Evolutionary conservation across 2,797 vertebrate genomes (phyloP).

Genomic region (Falco biarmicus): DNA sequence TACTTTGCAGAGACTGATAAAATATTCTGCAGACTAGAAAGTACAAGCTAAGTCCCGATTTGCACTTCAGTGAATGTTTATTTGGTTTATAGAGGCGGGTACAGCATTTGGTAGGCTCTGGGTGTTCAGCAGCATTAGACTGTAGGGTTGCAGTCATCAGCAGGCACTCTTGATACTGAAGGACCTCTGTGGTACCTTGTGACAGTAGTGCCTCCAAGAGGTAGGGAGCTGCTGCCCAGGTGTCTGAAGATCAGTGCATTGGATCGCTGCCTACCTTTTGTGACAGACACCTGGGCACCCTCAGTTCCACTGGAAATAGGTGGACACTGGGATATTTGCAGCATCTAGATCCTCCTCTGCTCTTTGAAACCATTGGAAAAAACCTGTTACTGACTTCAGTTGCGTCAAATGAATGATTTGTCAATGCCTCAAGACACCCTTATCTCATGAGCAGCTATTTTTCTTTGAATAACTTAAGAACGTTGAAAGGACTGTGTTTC

Average conservation of each 20-base stretch:
- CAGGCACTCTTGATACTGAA: neutral
- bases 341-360: neutral
- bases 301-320: neutral
- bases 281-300: neutral
- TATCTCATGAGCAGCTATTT: neutral
- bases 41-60: neutral
- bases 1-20: neutral
- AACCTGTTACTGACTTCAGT: neutral
- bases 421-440: neutral
- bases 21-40: neutral
- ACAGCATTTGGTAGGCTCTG: neutral
- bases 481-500: neutral
- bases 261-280: neutral
- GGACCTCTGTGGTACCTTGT: neutral
- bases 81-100: neutral
- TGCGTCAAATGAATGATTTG: neutral
- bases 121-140: neutral
- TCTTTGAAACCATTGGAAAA: neutral
- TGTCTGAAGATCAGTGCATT: neutral
- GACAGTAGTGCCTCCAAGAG: neutral
- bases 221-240: neutral
- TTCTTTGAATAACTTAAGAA: neutral
- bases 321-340: neutral
- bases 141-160: neutral
- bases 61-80: neutral